phyloP scores from a whole-genome alignment of 2,797 vertebrate species.

The Discoglossus pictus region DNA sequence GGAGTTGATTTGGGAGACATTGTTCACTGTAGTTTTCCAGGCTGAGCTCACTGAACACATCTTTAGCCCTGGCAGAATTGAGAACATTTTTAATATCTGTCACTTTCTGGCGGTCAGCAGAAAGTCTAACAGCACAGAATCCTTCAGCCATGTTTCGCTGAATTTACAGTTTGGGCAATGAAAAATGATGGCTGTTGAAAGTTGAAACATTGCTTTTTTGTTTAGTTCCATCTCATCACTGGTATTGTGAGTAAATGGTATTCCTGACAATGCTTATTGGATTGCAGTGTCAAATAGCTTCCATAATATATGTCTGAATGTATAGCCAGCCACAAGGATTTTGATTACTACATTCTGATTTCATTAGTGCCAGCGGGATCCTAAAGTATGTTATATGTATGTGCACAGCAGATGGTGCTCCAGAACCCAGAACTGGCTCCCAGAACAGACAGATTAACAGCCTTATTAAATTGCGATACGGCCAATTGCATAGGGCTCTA shows the following conservation, averaged over 20 bases:
- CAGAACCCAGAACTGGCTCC: background rate
- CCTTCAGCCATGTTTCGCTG: conserved; percentile 27
- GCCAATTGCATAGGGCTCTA: too few species aligned
- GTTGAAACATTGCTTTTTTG: conserved; percentile 14
- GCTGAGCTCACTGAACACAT: conserved; percentile 7
- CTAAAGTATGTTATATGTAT: background rate
- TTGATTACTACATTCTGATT: conserved; percentile 6
- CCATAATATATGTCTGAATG: too few species aligned
- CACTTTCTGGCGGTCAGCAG: conserved; percentile 37
- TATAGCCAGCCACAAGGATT: too few species aligned
- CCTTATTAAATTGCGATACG: too few species aligned
- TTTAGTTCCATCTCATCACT: background rate
- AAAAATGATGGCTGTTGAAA: conserved; percentile 26
- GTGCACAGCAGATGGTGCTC: conserved; percentile 16
- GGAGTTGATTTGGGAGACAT: conserved; percentile 2
- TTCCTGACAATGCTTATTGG: conserved; percentile 12
- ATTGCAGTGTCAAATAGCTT: conserved; percentile 4
- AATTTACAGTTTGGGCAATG: conserved; percentile 33
- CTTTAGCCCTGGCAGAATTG: background rate
- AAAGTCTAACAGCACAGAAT: conserved; percentile 26
- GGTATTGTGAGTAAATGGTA: conserved; percentile 13
- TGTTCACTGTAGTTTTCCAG: conserved; percentile 1
- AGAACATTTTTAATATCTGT: conserved; percentile 25
- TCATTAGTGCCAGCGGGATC: background rate
- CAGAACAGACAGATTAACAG: too few species aligned